Evolutionary conservation across 2,888 invertebrate species (phyloP), one percentile per base, ranked within the genome.

Genomic region (Malacosoma neustria): DNA sequence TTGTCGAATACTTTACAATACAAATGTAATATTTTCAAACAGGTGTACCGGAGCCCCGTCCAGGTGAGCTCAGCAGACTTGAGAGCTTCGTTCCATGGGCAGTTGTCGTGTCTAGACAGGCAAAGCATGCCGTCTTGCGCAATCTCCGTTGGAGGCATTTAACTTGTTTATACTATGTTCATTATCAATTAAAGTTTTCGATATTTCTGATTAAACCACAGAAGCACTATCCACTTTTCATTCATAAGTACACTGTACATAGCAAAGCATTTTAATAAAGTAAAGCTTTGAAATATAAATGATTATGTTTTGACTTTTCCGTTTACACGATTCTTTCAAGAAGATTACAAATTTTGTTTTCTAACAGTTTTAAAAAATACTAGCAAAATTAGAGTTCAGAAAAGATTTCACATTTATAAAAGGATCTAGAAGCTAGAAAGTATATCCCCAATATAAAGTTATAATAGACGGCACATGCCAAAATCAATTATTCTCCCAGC

Each of bases 1-100:
- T 92, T 90, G 65, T 93, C 93, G 77, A 95, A 95, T 56, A 94
- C 94, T 74, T 94, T 95, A 84, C 94, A 94, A 82, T 95, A 95
- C 38, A 95, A 88, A 62, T 93, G 93, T 42, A 95, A 87, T 39
- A 95, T 92, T 81, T 93, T 91, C 49, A 95, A 88, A 72, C 95
- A 95, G 49, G 93, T 92, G 76, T 93, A 92, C 60, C 91, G 90
- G 66, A 95, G 88, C 33, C 94, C 95, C n/a, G 92, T 91, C 95
- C 94, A 95, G 43, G 92, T 91, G 49, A 91, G 77, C 39, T 88
- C 66, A 59, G 84, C 70, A 46, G 87, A 67, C 66, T 80, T 71
- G 38, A 89, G 66, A 44, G 88, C 89, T 59, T 88, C 87, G 61
- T 87, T 82, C 77, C 89, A 81, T 32, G 89, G 89, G 69, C 89